phyloP scores from a whole-genome alignment of 2,113 vertebrate genomes.

The Anguilla rostrata region DNA sequence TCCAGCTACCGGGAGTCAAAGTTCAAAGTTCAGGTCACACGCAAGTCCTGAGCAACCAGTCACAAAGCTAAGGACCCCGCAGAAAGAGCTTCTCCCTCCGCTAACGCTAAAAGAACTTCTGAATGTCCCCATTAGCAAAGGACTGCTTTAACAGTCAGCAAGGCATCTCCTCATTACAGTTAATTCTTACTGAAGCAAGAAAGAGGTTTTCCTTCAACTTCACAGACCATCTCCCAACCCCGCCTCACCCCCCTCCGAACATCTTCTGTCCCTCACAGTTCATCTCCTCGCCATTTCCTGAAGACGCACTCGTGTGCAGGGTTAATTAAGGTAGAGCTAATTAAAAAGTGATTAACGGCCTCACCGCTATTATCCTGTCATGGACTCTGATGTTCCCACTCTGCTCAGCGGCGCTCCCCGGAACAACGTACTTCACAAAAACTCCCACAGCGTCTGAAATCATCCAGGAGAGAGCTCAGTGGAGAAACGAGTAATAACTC shows the following conservation, averaged over 20 bases:
- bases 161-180: neutral
- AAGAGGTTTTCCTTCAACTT: neutral
- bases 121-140: neutral
- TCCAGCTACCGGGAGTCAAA: slow-evolving; percentile 72
- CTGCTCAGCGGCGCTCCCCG: slow-evolving; percentile 81
- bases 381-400: slow-evolving; percentile 78
- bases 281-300: neutral
- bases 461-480: neutral
- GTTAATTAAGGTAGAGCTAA: slow-evolving; percentile 40
- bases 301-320: slow-evolving; percentile 7
- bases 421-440: slow-evolving; percentile 82
- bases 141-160: neutral
- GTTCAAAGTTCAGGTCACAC: neutral
- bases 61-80: neutral
- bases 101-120: neutral
- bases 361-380: slow-evolving; percentile 84
- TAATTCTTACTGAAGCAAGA: neutral
- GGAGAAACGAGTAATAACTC: neutral
- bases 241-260: slow-evolving; percentile 16
- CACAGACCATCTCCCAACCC: neutral
- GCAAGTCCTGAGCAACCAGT: neutral
- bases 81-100: neutral
- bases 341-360: slow-evolving; percentile 51
- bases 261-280: neutral
- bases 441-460: slow-evolving; percentile 76